Conservation (phyloP, 2,888 invertebrate genomes). For the Diogma glabrata region DNA sequence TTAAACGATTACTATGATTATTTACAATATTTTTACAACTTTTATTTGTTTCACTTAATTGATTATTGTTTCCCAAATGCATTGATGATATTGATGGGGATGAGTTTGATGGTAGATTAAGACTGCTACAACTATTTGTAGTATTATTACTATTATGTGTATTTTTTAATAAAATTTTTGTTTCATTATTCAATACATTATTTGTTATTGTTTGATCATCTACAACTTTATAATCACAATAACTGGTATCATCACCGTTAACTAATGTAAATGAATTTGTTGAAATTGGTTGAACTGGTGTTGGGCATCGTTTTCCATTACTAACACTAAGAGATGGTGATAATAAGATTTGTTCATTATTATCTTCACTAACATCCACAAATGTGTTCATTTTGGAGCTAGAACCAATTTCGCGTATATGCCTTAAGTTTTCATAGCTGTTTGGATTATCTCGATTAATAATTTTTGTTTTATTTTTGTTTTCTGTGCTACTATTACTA, state of each 20-base stretch:
- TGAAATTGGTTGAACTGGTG: not conserved
- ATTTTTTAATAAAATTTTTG: not conserved
- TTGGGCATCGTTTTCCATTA: constrained; percentile 3
- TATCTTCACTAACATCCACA: constrained; percentile 21
- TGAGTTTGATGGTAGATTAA: not conserved
- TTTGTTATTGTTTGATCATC: constrained; percentile 6
- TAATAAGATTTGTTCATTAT: not conserved
- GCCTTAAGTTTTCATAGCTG: constrained; percentile 35
- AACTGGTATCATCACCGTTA: not conserved
- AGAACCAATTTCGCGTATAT: constrained; percentile 35
- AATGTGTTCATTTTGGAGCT: constrained; percentile 33
- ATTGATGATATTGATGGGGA: constrained; percentile 23
- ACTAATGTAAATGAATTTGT: not conserved
- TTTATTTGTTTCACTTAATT: constrained; percentile 2
- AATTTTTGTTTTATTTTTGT: not conserved
- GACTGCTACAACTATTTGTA: not conserved
- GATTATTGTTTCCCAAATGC: not conserved
- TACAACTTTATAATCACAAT: too few relatives aligned
- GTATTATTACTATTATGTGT: constrained; percentile 1
- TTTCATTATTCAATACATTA: not conserved
- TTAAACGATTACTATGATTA: constrained; percentile 27
- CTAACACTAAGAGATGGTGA: not conserved
- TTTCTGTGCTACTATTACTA: constrained; percentile 9
- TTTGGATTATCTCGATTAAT: constrained; percentile 19
- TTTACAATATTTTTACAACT: constrained; percentile 1